Evolutionary conservation across 2,888 invertebrate species (phyloP), one percentile per base, ranked within the genome.

Genomic region (Nemoura dubitans): DNA sequence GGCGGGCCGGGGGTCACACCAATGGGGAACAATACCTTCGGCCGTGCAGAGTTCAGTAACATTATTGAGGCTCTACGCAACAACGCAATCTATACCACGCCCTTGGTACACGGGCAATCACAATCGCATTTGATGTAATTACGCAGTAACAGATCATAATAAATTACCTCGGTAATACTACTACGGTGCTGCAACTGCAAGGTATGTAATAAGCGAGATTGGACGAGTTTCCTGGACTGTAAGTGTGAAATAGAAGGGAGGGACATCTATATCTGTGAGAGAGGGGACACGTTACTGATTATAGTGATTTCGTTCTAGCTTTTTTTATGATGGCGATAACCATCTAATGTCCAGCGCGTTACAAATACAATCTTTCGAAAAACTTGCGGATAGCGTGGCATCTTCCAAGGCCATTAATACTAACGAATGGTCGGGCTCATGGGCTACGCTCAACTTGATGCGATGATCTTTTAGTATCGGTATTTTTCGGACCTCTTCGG

Each of bases 401-500:
- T 59, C 59, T 59, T 59, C 59, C 59, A 59, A 59, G 59, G 59
- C 59, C 59, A 59, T 7, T 59, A 59, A 16, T 59, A 59, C 59
- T 59, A 59, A 59, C 59, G 14, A 59, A 59, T 59, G 59, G 59
- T 59, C 6, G 59, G 2, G 10, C 59, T 21, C 16, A 59, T 21
- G 59, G 59, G n/a, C n/a, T n/a, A n/a, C n/a, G n/a, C n/a, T n/a
- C n/a, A 36, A 36, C 36, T 36, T 6, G 36, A 25, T 1, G 14
- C 78, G 29, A 78, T 29, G 78, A 78, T 28, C 78, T 78, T 78
- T 78, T 78, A 78, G 78, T 78, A 78, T 78, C 29, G 78, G 29
- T 78, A 78, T 78, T 78, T 29, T 78, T 29, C 59, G 59, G 14
- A 59, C 21, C 59, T 59, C 14, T 10, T 14, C 59, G 59, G 21